These are phyloP conservation scores for Epinotia bilunana DNA, from an alignment of 2,888 invertebrate species.

Conservation along the genomic window DNA sequence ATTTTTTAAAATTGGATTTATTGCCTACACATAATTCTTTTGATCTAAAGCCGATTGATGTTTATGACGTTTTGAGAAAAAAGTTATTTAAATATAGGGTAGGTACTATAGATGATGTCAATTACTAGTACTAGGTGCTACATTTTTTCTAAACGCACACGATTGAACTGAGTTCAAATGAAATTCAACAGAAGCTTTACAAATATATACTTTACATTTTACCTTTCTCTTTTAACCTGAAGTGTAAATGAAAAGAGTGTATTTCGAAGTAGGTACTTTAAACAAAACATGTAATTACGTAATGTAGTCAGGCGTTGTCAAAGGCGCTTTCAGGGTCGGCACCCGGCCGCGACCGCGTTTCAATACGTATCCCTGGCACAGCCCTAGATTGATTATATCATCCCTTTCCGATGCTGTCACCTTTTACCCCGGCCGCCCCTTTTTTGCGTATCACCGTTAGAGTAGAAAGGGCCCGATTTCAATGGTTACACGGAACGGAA, in stretches of 20 bases:
- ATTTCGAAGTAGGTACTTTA: constrained; percentile 2
- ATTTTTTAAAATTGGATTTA: constrained; percentile 28
- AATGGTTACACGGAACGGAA: constrained; percentile 74
- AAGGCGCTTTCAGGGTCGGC: constrained; percentile 42
- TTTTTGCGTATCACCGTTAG: constrained; percentile 82
- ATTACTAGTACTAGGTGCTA: too few relatives aligned
- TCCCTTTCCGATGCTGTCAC: constrained; percentile 71
- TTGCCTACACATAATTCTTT: constrained; percentile 18
- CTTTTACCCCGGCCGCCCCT: constrained; percentile 65
- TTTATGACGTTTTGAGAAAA: neutral
- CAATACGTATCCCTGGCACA: constrained; percentile 68
- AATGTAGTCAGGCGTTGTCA: constrained; percentile 43
- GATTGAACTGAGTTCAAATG: neutral
- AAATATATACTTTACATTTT: neutral
- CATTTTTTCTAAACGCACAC: neutral
- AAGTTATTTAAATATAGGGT: neutral
- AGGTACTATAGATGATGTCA: neutral
- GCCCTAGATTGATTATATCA: constrained; percentile 80
- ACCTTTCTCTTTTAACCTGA: neutral
- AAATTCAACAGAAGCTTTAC: too few relatives aligned
- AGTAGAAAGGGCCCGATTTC: constrained; percentile 80
- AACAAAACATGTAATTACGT: constrained; percentile 39
- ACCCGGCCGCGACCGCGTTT: constrained; percentile 51
- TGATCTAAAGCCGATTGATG: constrained; percentile 17
- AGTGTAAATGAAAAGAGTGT: neutral